phyloP scores from a whole-genome alignment of 30 jellyfish, hydroid and myxozoan species.

The Mastigias papua region DNA sequence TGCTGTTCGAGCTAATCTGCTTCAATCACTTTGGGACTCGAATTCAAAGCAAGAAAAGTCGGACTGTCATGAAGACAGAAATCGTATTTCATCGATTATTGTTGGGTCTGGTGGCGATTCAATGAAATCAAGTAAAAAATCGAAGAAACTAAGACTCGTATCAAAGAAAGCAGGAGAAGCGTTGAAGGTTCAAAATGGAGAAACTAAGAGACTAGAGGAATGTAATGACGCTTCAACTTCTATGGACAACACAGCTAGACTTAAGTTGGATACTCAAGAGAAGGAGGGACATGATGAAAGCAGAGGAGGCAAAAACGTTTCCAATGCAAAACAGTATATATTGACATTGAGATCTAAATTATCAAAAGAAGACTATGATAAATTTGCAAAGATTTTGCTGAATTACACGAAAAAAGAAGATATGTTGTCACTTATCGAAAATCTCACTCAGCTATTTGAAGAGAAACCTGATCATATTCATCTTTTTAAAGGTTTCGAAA shows the following conservation, averaged over 20 bases:
- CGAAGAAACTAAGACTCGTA: constrained; percentile 20
- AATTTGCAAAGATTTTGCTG: constrained; percentile 21
- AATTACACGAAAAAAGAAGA: constrained; percentile 40
- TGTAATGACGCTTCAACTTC: not conserved
- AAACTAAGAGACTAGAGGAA: not conserved
- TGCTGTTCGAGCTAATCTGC: constrained; percentile 6
- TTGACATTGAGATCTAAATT: not conserved
- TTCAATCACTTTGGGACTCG: constrained; percentile 8
- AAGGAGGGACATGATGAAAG: not conserved
- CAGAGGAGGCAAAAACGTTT: not conserved
- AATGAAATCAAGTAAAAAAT: not conserved
- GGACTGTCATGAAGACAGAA: not conserved
- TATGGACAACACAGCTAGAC: not conserved
- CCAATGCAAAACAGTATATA: constrained; percentile 13
- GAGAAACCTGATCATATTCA: constrained; percentile 13
- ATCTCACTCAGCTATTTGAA: constrained; percentile 1
- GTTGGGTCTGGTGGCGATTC: not conserved
- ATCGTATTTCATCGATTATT: not conserved
- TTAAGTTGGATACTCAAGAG: not conserved
- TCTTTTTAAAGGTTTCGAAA: constrained; percentile 63
- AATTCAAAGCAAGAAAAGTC: not conserved
- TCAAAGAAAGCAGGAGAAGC: not conserved
- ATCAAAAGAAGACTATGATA: constrained; percentile 32
- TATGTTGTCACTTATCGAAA: constrained; percentile 7
- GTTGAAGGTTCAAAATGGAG: not conserved